phyloP scores from a whole-genome alignment of 2,113 vertebrate species.

The Chrysemys picta region DNA sequence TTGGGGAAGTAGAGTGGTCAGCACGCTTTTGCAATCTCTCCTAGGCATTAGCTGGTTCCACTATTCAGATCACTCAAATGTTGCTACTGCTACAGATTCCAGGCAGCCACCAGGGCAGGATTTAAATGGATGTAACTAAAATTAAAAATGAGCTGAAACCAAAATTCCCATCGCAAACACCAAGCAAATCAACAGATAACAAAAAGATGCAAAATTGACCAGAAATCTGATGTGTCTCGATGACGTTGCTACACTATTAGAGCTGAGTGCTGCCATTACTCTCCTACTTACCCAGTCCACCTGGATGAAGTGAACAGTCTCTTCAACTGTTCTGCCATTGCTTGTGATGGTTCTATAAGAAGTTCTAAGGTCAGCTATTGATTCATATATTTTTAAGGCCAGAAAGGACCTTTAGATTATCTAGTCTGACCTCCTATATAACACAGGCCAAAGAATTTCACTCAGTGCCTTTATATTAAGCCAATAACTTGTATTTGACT shows the following conservation, averaged over 20 bases:
- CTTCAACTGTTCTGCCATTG: not conserved
- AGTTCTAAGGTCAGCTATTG: not conserved
- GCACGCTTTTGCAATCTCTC: not conserved
- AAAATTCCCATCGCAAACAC: not conserved
- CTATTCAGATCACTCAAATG: not conserved
- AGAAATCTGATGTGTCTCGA: not conserved
- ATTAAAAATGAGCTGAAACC: not conserved
- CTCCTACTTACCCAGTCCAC: not conserved
- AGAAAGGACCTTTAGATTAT: not conserved
- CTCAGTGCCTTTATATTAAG: not conserved
- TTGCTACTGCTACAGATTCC: not conserved
- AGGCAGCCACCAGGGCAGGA: not conserved
- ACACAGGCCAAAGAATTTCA: not conserved
- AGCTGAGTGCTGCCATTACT: not conserved
- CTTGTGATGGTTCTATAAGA: not conserved
- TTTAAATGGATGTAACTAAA: not conserved
- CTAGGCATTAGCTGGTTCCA: not conserved
- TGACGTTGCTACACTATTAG: not conserved
- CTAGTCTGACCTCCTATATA: not conserved
- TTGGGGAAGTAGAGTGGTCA: too few relatives aligned
- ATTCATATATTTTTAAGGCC: not conserved
- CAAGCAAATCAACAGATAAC: not conserved
- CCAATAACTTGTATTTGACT: not conserved
- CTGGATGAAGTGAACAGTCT: not conserved
- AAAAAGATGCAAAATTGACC: not conserved